A percentile compares a stretch with the other conserved stretches of the same genome.
Conservation (phyloP, 2,888 invertebrate species). For the Microctonus hyperodae region DNA sequence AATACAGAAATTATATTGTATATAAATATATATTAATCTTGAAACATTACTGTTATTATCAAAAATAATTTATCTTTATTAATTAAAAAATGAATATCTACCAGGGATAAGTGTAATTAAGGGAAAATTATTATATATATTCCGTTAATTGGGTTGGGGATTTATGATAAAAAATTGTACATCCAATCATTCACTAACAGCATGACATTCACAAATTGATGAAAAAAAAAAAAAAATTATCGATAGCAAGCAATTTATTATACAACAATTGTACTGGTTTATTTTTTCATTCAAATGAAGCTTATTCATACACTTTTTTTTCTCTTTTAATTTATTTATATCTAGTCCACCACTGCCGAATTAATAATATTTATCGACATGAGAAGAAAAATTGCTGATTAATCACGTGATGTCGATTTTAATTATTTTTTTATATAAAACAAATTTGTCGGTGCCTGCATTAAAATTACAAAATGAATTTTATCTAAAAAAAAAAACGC, state of each 20-base stretch:
- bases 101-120: background rate
- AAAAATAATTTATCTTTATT: background rate
- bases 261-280: background rate
- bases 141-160: background rate
- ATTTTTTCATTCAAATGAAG: background rate
- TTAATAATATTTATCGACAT: background rate
- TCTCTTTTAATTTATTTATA: background rate
- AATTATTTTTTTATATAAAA: background rate
- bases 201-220: constrained; percentile 54
- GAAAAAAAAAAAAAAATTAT: constrained; percentile 23
- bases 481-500: background rate
- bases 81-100: background rate
- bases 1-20: background rate
- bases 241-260: background rate
- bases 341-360: background rate
- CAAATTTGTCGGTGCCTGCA: constrained; percentile 59
- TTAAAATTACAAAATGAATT: constrained; percentile 33
- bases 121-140: background rate
- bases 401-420: background rate
- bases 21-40: background rate
- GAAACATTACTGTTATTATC: background rate
- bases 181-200: constrained; percentile 53
- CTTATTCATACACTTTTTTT: background rate
- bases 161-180: background rate
- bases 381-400: background rate